Evolutionary conservation across 2,113 vertebrate species (phyloP), one percentile per base, ranked within the genome.

Genomic region (Pitta sordida): DNA sequence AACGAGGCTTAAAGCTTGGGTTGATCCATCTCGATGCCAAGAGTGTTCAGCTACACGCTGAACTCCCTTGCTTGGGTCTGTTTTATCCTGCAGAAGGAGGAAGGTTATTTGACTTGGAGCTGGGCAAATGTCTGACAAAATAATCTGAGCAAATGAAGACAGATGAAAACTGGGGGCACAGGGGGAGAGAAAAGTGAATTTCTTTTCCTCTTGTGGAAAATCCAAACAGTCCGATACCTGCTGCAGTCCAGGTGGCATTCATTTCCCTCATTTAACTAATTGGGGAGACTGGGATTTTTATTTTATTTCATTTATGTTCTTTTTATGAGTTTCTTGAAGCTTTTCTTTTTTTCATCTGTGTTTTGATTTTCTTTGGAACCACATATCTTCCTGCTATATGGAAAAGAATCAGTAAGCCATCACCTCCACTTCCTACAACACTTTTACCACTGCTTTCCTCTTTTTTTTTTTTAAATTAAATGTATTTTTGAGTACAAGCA

Each of bases 101-200:
- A 80, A 84, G 56, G 60, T 56, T 97, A 44, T 97, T 97, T 96
- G 80, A 24, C 71, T 97, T 97, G 94, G 95, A 97, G 83, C 75
- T 17, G n/a, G 83, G 82, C 69, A 95, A 41, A 65, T 36, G 37
- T 92, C 93, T 97, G 90, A 96, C 82, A 96, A 83, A 97, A 96
- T 96, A 93, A 89, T 10, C 44, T 46, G 96, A 89, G 46, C 74
- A 91, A 97, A 95, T 95, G 86, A 96, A 97, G 92, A 86, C 64
- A 51, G 91, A 95, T 96, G 88, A 93, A 96, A 97, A 97, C 43
- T 59, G 58, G 69, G 87, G 85, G 59, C 59, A 79, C 39, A 64
- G 44, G 13, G 55, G 78, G 51, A 73, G 82, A 91, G 90, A 80
- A 83, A 94, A 95, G 81, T 75, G 69, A 75, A 86, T 92, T 95